Evolutionary conservation across 1,140 invertebrate genomes (phyloP).

Genomic region (Penaeus japonicus): DNA sequence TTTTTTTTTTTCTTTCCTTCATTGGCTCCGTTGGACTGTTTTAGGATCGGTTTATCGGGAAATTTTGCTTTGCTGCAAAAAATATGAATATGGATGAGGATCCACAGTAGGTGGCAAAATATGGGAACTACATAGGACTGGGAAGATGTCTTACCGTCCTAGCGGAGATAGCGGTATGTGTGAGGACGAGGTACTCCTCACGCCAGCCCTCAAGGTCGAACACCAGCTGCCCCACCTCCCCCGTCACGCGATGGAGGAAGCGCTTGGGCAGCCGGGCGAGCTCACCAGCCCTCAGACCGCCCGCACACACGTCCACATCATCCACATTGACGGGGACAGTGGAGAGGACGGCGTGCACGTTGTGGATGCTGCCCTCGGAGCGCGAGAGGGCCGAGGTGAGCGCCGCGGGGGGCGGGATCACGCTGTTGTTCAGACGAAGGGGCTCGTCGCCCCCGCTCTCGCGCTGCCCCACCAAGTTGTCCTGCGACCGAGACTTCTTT

Average conservation of each 20-base stretch:
- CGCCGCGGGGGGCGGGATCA: constrained; percentile 47
- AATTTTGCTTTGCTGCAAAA: too few relatives aligned
- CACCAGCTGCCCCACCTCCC: constrained; percentile 57
- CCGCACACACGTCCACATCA: constrained; percentile 36
- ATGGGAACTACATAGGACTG: too few relatives aligned
- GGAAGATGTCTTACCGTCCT: constrained; percentile 39
- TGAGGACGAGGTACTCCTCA: constrained; percentile 55
- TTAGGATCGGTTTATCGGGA: too few relatives aligned
- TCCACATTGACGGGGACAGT: constrained; percentile 3
- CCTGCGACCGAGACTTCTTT: constrained; percentile 58
- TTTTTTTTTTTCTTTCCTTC: too few relatives aligned
- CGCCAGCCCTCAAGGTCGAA: constrained; percentile 58
- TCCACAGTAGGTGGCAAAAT: background rate
- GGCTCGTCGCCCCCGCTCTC: background rate
- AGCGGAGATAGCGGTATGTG: constrained; percentile 37
- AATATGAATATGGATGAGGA: background rate
- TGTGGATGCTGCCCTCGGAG: constrained; percentile 58
- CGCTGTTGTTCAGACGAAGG: constrained; percentile 42
- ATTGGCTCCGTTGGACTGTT: too few relatives aligned
- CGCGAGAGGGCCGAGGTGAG: constrained; percentile 48
- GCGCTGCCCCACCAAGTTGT: constrained; percentile 46
- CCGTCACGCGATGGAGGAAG: constrained; percentile 52
- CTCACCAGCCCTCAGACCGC: constrained; percentile 44
- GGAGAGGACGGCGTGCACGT: constrained; percentile 38
- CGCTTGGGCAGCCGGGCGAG: constrained; percentile 53